These are phyloP conservation scores for Mormoops blainvillei DNA, from an alignment of 2,113 vertebrate species.

Conservation along the genomic window DNA sequence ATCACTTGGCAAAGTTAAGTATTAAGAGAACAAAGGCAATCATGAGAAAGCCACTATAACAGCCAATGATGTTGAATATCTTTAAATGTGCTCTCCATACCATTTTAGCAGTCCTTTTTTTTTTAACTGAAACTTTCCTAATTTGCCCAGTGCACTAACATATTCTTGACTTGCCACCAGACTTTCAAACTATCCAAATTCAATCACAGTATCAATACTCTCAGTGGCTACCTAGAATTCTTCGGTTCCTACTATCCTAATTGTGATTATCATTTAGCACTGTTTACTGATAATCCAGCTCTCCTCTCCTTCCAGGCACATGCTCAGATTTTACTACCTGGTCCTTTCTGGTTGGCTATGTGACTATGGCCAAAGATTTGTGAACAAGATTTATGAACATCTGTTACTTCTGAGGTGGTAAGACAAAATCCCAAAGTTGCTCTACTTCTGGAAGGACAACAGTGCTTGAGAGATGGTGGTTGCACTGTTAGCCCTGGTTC, in stretches of 20 bases:
- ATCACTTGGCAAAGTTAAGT: not conserved
- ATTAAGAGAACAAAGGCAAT: conserved; percentile 34
- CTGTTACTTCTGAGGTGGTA: not conserved
- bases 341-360: not conserved
- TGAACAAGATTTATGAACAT: not conserved
- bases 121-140: not conserved
- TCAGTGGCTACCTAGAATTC: not conserved
- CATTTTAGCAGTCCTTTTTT: not conserved
- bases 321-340: not conserved
- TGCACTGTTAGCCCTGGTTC: not conserved
- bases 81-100: not conserved
- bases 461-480: not conserved
- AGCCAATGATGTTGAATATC: not conserved
- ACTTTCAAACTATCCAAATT: not conserved
- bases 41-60: not conserved
- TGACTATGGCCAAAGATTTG: not conserved
- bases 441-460: not conserved
- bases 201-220: not conserved
- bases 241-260: not conserved
- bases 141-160: not conserved
- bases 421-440: not conserved
- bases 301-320: not conserved
- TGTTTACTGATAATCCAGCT: not conserved
- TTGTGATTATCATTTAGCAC: not conserved
- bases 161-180: not conserved